Conservation (phyloP, 2,113 vertebrate genomes). For the Malurus melanocephalus region DNA sequence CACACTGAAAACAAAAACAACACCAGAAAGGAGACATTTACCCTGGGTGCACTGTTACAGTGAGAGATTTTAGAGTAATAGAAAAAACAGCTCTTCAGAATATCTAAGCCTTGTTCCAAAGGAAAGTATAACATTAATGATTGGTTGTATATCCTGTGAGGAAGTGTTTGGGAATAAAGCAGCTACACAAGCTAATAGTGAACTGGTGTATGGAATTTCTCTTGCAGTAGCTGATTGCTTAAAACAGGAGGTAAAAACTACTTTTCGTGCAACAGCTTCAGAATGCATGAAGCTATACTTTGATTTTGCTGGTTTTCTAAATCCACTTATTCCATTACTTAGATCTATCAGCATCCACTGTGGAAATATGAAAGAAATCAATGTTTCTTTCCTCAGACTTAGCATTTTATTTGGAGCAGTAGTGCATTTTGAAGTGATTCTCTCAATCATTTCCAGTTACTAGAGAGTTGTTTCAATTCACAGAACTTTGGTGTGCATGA, state of each 20-base stretch:
- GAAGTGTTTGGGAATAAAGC: slow-evolving; percentile 2
- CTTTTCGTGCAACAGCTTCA: not conserved
- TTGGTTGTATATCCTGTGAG: not conserved
- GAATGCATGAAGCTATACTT: not conserved
- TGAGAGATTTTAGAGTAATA: not conserved
- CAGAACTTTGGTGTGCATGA: not conserved
- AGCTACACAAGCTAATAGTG: slow-evolving; percentile 3
- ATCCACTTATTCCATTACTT: not conserved
- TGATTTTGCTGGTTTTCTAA: not conserved
- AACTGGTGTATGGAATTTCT: not conserved
- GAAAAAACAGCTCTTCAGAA: not conserved
- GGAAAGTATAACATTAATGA: not conserved
- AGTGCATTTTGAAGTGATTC: not conserved
- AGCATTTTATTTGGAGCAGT: not conserved
- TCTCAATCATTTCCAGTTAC: not conserved
- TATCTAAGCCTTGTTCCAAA: not conserved
- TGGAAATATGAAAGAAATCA: not conserved
- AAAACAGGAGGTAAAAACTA: not conserved
- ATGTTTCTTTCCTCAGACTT: not conserved
- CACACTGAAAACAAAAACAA: not conserved
- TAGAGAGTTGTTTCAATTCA: not conserved
- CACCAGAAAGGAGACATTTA: not conserved
- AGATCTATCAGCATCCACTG: not conserved
- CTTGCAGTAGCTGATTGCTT: not conserved
- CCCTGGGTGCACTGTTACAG: not conserved